phyloP scores from a whole-genome alignment of 2,113 vertebrate species.

The Hirundichthys speculiger region DNA sequence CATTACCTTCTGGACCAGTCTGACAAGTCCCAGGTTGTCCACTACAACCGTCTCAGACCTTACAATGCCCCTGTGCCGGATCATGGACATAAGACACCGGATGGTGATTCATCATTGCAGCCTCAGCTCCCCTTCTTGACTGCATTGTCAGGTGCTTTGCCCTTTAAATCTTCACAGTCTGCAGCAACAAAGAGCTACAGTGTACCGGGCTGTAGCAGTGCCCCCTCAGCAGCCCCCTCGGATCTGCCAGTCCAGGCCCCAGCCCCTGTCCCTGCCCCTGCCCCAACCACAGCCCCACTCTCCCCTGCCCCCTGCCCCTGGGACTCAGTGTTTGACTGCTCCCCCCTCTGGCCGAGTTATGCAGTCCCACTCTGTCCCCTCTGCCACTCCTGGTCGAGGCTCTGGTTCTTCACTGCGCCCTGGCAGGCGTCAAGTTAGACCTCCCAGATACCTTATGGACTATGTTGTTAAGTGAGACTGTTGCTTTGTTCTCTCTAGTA shows the following conservation, averaged over 20 bases:
- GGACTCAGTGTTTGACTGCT: not conserved
- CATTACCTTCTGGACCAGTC: not conserved
- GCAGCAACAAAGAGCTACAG: not conserved
- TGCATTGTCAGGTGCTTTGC: constrained; percentile 10
- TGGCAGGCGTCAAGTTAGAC: not conserved
- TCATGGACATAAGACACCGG: not conserved
- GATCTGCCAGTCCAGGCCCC: not conserved
- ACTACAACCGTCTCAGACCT: not conserved
- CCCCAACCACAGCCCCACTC: not conserved
- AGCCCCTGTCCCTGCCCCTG: too few relatives aligned
- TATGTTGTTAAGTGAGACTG: too few relatives aligned
- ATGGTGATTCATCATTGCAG: not conserved
- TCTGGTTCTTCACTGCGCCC: not conserved
- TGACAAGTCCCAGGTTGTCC: not conserved
- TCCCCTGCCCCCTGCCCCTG: not conserved
- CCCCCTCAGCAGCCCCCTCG: not conserved
- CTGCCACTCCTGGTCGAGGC: not conserved
- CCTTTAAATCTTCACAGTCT: not conserved
- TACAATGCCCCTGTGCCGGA: not conserved
- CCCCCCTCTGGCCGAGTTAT: constrained; percentile 4
- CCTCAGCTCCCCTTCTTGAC: constrained; percentile 1
- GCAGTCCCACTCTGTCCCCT: not conserved
- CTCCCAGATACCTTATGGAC: too few relatives aligned
- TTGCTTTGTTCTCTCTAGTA: not conserved
- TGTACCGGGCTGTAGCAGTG: not conserved